Base-by-base conservation (phyloP, 2,888 invertebrate species). In the Folsomia manolachei region DNA sequence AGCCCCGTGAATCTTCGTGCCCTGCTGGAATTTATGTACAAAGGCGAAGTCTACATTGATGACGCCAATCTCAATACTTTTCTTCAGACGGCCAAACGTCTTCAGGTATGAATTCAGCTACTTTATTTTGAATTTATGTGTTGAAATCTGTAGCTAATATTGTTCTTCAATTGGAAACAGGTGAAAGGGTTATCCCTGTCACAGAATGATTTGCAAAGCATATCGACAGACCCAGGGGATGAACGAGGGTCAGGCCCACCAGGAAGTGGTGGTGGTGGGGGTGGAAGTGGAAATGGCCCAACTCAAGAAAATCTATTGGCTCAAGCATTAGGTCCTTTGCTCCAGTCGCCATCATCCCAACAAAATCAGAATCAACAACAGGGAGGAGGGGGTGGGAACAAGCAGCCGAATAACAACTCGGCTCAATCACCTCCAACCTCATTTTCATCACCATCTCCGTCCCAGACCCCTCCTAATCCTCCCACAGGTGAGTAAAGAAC, bases 21-120 rank as follows among this genome's bases (percentile, higher is more conserved):
- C 63, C 88, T 94, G 79, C 88, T 94, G 80, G 94, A 94, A 85
- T 94, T 94, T 85, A 94, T 94, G 94, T 94, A 94, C 87, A 94
- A 94, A 84, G 94, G 94, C 73, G 94, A 94, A 85, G 94, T 94
- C 81, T 94, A 94, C 84, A 93, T 94, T 82, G 93, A 93, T 82
- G 94, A 94, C 86, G 94, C 94, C 85, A 92, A 93, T 79, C 89
- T 94, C 81, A 92, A 92, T 83, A 93, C 93, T 85, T 94, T 94
- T 84, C 89, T 94, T 78, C 94, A 94, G 86, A 93, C 94, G 80
- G 94, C 94, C 75, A 81, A 81, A 75, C 68, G 81, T 77, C 80
- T 80, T 63, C 79, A 80, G 75, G 80, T 79, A 69, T 61, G 73
- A 7, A 39, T 14, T 39, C 39, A 9, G 39, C 39, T 39, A 4